These are phyloP conservation scores for Garra rufa DNA, from an alignment of 2,113 vertebrate genomes.

Conservation along the genomic window DNA sequence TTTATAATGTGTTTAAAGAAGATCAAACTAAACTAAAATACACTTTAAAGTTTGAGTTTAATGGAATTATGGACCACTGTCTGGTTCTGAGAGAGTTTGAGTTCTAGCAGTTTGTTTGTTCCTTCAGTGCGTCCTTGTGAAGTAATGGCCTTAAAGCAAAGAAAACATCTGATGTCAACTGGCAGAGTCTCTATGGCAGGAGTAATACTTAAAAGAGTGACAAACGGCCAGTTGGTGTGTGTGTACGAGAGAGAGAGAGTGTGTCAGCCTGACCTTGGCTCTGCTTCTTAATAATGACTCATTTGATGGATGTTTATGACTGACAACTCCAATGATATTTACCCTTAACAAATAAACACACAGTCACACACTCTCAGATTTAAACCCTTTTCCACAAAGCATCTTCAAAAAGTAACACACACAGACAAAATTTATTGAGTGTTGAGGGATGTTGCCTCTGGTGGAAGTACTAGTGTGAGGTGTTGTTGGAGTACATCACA, in stretches of 20 bases:
- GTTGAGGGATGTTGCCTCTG: conserved; percentile 26
- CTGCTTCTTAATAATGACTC: background rate
- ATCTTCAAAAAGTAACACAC: conserved; percentile 34
- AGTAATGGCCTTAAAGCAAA: conserved; percentile 6
- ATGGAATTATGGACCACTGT: background rate
- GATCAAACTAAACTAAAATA: background rate
- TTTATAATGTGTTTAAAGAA: background rate
- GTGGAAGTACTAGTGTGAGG: conserved; percentile 7
- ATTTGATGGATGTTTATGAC: conserved; percentile 34
- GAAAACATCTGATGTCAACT: conserved; percentile 20
- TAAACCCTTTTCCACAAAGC: background rate
- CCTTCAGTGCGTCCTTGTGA: background rate
- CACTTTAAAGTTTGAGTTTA: background rate
- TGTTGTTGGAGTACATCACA: conserved; percentile 32
- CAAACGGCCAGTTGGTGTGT: background rate
- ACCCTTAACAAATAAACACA: background rate
- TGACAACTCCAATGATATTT: conserved; percentile 13
- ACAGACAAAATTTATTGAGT: background rate
- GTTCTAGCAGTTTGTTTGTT: background rate
- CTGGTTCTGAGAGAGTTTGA: background rate
- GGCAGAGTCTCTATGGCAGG: background rate
- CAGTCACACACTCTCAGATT: background rate
- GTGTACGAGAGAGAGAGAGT: too few species aligned
- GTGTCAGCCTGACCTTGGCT: conserved; percentile 26
- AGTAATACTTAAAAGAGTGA: conserved; percentile 7